A percentile compares a stretch with the other conserved stretches of the same genome.
Evolutionary conservation across 2,113 vertebrate species (phyloP).

Genomic region (Rhea pennata): DNA sequence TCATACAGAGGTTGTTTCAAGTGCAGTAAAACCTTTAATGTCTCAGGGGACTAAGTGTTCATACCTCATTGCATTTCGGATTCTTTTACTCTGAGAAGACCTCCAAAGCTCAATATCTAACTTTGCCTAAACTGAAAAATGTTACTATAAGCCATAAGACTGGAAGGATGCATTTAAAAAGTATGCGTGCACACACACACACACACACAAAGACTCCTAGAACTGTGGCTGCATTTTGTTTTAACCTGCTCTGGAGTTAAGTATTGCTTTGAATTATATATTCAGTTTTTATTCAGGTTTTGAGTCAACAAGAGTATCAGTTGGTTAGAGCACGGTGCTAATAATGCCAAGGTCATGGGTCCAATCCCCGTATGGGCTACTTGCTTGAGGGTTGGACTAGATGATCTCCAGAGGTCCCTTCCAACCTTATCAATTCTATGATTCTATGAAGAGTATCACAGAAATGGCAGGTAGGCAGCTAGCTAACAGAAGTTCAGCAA

Average conservation of each 20-base stretch:
- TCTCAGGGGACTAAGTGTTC: background rate
- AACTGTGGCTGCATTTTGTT: background rate
- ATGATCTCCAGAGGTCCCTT: no score
- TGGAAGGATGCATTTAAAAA: background rate
- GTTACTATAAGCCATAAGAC: background rate
- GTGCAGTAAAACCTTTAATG: background rate
- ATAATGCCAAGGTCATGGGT: no score
- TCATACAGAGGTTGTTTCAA: background rate
- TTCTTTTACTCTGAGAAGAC: slow-evolving; percentile 28
- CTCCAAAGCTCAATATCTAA: background rate
- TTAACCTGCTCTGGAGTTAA: background rate
- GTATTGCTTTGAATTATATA: background rate
- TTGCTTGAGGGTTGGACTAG: no score
- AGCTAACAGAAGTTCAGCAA: background rate
- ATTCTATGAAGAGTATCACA: background rate
- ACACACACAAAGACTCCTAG: no score
- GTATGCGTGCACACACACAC: background rate
- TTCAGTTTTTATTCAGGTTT: background rate
- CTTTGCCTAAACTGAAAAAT: background rate
- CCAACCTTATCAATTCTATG: no score
- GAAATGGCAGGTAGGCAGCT: background rate
- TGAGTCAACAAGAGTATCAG: background rate
- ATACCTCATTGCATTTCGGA: slow-evolving; percentile 35
- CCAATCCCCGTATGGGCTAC: no score
- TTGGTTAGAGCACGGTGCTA: no score